Percentiles rank a stretch among this genome's conserved stretches.
Evolutionary conservation across 2,113 vertebrate species (phyloP).

Genomic region (Galbula dea): DNA sequence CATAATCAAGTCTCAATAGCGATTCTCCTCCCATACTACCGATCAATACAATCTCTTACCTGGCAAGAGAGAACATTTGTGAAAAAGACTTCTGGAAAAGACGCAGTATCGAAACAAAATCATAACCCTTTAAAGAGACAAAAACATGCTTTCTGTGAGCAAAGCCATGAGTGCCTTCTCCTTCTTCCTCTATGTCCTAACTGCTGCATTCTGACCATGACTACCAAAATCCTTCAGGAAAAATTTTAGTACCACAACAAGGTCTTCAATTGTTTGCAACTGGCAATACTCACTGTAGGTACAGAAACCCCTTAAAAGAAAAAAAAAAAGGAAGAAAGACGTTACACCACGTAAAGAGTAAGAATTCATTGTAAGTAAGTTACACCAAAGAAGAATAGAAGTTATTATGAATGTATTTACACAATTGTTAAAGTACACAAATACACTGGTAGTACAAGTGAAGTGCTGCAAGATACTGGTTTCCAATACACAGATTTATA

Average conservation of each 20-base stretch:
- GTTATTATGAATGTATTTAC: slow-evolving; percentile 93
- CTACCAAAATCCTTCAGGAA: background rate
- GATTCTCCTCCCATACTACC: background rate
- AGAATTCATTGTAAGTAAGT: background rate
- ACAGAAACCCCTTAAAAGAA: background rate
- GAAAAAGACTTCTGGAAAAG: background rate
- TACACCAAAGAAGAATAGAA: slow-evolving; percentile 71
- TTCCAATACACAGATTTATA: slow-evolving; percentile 73
- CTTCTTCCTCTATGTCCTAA: background rate
- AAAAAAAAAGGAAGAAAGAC: background rate
- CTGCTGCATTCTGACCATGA: background rate
- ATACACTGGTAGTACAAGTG: slow-evolving; percentile 87
- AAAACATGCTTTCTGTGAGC: background rate
- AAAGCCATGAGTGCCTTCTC: background rate
- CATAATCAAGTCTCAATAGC: background rate
- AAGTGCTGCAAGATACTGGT: slow-evolving; percentile 68
- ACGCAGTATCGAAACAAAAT: background rate
- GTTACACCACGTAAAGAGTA: background rate
- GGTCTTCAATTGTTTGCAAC: background rate
- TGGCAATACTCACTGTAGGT: background rate
- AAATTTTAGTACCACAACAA: background rate
- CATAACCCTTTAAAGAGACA: background rate
- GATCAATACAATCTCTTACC: background rate
- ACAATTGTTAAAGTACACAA: slow-evolving; percentile 88
- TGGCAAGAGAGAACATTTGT: background rate